These are phyloP conservation scores for Neodon shergylaensis DNA, from an alignment of 2,113 vertebrate genomes.

Conservation along the genomic window DNA sequence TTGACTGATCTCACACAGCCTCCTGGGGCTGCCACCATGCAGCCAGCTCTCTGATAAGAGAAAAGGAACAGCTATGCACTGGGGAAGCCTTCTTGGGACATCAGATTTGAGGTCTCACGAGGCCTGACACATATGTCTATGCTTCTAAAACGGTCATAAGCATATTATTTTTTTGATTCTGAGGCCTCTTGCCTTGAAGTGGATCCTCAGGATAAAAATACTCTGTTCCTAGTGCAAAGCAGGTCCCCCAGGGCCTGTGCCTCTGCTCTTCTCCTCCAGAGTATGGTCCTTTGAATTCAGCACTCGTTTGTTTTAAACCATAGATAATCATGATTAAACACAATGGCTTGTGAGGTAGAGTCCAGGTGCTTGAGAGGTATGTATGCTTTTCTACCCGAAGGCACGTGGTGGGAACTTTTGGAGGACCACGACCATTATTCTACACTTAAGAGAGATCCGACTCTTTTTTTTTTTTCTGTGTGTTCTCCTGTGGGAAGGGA, in stretches of 20 bases:
- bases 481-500: not conserved
- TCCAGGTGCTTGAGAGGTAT: not conserved
- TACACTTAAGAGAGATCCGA: not conserved
- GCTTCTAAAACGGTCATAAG: not conserved
- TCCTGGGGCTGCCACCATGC: not conserved
- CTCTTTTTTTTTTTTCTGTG: not conserved
- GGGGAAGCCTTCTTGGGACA: rapidly evolving
- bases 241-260: not conserved
- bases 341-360: not conserved
- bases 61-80: not conserved
- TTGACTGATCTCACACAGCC: not conserved
- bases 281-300: not conserved
- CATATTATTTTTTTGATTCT: not conserved
- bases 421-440: not conserved
- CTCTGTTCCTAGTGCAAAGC: not conserved
- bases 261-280: not conserved
- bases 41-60: not conserved
- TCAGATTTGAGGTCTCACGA: not conserved
- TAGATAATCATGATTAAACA: not conserved
- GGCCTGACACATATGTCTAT: not conserved
- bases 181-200: slow-evolving; percentile 6
- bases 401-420: not conserved
- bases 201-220: slow-evolving; percentile 46
- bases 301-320: not conserved
- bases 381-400: not conserved